These are phyloP conservation scores for Atta texana DNA, from an alignment of 1,140 invertebrate genomes.

Conservation along the genomic window DNA sequence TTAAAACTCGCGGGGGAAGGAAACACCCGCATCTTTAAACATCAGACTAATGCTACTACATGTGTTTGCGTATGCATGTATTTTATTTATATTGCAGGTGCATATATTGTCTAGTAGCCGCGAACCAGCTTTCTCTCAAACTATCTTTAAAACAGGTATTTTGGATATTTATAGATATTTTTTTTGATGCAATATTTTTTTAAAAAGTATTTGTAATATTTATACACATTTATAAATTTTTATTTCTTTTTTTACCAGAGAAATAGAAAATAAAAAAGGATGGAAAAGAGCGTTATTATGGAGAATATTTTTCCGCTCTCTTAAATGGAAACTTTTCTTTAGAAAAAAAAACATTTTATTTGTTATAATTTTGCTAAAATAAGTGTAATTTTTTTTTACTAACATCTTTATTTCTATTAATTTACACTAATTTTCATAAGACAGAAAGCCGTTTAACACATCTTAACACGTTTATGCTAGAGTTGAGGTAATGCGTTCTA, in stretches of 20 bases:
- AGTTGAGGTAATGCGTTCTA: constrained; percentile 18
- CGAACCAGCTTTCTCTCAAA: neutral
- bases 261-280: no score
- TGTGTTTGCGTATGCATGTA: neutral
- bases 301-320: neutral
- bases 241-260: neutral
- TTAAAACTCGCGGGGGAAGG: constrained; percentile 42
- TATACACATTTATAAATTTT: neutral
- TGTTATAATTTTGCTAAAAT: neutral
- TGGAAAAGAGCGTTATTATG: neutral
- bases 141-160: neutral
- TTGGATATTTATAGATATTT: neutral
- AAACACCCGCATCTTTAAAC: constrained; percentile 60
- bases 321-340: neutral
- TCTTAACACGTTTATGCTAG: constrained; percentile 4
- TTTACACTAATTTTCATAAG: constrained; percentile 3
- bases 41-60: neutral
- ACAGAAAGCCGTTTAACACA: constrained; percentile 13
- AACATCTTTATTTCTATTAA: neutral
- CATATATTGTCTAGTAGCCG: neutral
- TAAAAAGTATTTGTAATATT: neutral
- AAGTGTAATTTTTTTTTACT: neutral
- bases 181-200: neutral
- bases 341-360: neutral
- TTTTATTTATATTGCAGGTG: constrained; percentile 2